phyloP scores from a whole-genome alignment of 2,113 vertebrate genomes.

The Perognathus longimembris region DNA sequence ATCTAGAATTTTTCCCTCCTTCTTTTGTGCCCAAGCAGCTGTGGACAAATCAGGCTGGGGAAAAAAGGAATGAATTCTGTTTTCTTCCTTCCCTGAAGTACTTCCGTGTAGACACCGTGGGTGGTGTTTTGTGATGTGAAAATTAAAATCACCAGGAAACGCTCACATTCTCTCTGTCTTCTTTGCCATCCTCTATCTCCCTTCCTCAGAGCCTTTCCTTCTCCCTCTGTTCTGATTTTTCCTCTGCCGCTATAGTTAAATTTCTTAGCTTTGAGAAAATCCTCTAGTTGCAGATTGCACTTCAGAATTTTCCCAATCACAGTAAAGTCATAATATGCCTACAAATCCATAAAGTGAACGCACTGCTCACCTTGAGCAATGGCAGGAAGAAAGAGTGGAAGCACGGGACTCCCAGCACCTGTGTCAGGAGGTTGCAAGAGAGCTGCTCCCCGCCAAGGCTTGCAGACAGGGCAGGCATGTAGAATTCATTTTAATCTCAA shows the following conservation, averaged over 20 bases:
- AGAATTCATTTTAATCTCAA: not conserved
- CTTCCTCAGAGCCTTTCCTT: not conserved
- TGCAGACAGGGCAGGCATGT: not conserved
- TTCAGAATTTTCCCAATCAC: not conserved
- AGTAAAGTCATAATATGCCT: not conserved
- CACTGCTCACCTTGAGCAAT: not conserved
- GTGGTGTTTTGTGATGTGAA: slow-evolving; percentile 53
- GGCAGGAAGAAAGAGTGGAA: not conserved
- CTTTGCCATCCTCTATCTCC: not conserved
- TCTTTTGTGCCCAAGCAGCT: not conserved
- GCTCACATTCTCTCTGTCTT: slow-evolving; percentile 25
- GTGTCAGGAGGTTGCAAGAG: not conserved
- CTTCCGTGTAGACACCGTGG: slow-evolving; percentile 17
- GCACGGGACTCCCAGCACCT: not conserved
- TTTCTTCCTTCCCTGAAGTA: not conserved
- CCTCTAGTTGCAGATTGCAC: not conserved
- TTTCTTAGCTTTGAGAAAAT: slow-evolving; percentile 3
- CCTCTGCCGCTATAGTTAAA: not conserved
- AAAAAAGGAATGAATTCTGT: not conserved
- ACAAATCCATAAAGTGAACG: not conserved
- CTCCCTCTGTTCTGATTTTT: not conserved
- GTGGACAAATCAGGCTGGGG: not conserved
- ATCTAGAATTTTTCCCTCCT: not conserved
- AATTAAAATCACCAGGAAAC: slow-evolving; percentile 63
- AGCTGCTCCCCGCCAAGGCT: not conserved